Evolutionary conservation across 2,797 vertebrate species (phyloP).

Genomic region (Sciurus carolinensis): DNA sequence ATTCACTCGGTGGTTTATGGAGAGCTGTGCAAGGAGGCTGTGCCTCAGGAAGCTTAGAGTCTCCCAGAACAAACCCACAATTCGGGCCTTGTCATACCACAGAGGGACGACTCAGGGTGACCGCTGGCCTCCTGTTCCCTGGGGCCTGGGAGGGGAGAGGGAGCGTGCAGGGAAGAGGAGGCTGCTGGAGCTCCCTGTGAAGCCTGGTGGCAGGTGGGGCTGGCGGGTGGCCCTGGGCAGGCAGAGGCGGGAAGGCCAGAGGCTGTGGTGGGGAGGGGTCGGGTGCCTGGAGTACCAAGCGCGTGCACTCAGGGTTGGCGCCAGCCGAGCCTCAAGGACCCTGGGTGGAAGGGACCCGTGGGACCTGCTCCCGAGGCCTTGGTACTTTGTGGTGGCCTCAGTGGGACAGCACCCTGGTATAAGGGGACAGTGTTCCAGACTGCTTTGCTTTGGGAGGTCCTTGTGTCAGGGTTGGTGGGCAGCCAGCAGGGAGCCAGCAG

Average conservation of each 20-base stretch:
- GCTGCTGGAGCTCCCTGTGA: neutral
- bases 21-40: neutral
- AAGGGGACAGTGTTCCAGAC: too few species aligned
- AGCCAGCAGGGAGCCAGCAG: rapidly evolving
- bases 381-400: too few species aligned
- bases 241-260: neutral
- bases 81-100: neutral
- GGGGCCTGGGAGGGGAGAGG: neutral
- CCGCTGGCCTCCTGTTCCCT: neutral
- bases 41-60: neutral
- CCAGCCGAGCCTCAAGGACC: neutral
- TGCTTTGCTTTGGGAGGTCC: neutral
- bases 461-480: neutral
- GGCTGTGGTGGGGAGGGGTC: neutral
- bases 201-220: too few species aligned
- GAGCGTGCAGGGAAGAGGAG: neutral
- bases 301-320: neutral
- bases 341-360: rapidly evolving
- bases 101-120: rapidly evolving
- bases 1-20: neutral
- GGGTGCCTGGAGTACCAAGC: neutral
- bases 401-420: neutral
- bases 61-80: neutral
- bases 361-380: neutral
- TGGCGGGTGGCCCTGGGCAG: neutral